Conservation (phyloP, 2,797 vertebrate genomes). For the Kryptolebias ocellatus region DNA sequence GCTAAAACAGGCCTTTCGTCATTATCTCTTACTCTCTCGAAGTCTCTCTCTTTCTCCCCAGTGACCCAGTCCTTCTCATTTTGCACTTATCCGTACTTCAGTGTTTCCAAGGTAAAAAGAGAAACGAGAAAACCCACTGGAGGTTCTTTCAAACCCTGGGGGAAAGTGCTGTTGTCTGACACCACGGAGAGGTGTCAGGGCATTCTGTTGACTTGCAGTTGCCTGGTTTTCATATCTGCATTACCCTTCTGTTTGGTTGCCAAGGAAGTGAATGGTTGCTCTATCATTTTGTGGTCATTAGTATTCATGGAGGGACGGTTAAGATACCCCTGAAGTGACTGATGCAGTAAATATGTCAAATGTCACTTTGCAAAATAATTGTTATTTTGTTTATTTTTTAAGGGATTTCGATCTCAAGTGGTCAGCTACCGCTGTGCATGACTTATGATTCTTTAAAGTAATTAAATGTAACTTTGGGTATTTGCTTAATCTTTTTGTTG, state of each 20-base stretch:
- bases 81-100: slow-evolving; percentile 42
- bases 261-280: slow-evolving; percentile 51
- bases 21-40: slow-evolving; percentile 55
- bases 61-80: slow-evolving; percentile 17
- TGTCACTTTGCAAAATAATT: slow-evolving; percentile 30
- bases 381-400: slow-evolving; percentile 10
- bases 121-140: slow-evolving; percentile 18
- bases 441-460: slow-evolving; percentile 20
- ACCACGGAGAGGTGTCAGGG: slow-evolving; percentile 40
- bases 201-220: slow-evolving; percentile 50
- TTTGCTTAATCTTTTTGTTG: slow-evolving; percentile 39
- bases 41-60: slow-evolving; percentile 13
- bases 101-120: slow-evolving; percentile 62
- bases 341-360: slow-evolving; percentile 59
- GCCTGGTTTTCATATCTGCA: slow-evolving; percentile 60
- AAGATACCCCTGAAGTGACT: slow-evolving; percentile 56
- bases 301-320: slow-evolving; percentile 60
- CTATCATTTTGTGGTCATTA: slow-evolving; percentile 56
- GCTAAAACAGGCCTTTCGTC: slow-evolving; percentile 66
- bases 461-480: slow-evolving; percentile 33
- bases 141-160: slow-evolving; percentile 13
- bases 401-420: slow-evolving; percentile 44
- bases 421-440: not conserved
- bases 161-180: slow-evolving; percentile 38
- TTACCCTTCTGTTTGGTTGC: slow-evolving; percentile 53